Base-by-base conservation (phyloP, 37 sponge, comb jelly and placozoan genomes). In the Halichondria panicea region DNA sequence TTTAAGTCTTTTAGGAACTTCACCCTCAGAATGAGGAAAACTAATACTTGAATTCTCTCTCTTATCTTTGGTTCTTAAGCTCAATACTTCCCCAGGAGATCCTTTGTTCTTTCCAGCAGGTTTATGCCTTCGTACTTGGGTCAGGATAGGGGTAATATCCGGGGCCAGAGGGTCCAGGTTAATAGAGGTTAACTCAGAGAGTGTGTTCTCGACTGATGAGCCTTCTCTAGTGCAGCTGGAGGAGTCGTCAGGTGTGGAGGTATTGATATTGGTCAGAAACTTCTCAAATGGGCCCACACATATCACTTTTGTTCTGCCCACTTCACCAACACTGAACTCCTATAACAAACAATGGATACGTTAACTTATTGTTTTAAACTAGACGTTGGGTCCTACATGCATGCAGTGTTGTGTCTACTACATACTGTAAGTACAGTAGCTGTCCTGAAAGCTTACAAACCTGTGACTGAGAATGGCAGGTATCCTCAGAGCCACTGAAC, bases 61-160 rank as follows among this genome's bases (percentile, higher is more conserved):
- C 44, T 43, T 43, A 5, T 5, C 45, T 68, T 18, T 12, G 19
- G 69, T 44, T 41, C 3, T 27, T 19, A 3, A 5, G 69, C 13
- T 28, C 24, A 32, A 57, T 55, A 63, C 72, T 77, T 72, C 74
- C 2, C 86, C 67, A 66, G 84, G 77, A 12, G 84, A 84, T 58
- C 21, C 19, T 59, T 3, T 25, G 25, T 42, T 13, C 32, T 58
- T 21, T 74, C 30, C 43, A 2, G 1, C 28, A 5, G 54, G 8
- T 35, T 18, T 33, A 7, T n/a, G n/a, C n/a, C n/a, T n/a, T n/a
- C n/a, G n/a, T n/a, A n/a, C n/a, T n/a, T n/a, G n/a, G n/a, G n/a
- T n/a, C n/a, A n/a, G n/a, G n/a, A n/a, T n/a, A n/a, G n/a, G n/a
- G n/a, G n/a, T n/a, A n/a, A n/a, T n/a, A n/a, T n/a, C n/a, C n/a